phyloP scores from a whole-genome alignment of 2,113 vertebrate genomes.

The Sprattus sprattus region DNA sequence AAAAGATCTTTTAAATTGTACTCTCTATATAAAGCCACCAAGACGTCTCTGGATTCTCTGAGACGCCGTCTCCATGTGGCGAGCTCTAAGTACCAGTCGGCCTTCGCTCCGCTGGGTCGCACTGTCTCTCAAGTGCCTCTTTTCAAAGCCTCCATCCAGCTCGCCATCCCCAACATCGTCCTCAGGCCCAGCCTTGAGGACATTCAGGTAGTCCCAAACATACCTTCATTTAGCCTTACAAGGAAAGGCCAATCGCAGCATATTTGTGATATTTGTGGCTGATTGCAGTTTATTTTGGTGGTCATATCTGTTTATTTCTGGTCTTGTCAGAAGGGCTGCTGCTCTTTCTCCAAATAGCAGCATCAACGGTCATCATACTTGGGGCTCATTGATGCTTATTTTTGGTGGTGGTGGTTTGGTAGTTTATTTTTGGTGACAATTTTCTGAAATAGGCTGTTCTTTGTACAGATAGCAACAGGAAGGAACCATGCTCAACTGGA shows the following conservation, averaged over 20 bases:
- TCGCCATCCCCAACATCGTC: conserved; percentile 77
- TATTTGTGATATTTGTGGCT: neutral
- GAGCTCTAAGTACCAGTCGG: conserved; percentile 57
- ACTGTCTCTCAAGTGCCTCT: conserved; percentile 62
- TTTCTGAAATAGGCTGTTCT: neutral
- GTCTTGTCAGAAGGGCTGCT: neutral
- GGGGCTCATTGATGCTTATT: neutral
- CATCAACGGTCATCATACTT: neutral
- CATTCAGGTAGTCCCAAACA: conserved; percentile 70
- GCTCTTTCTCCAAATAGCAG: neutral
- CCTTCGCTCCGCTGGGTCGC: conserved; percentile 35
- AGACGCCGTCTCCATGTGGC: conserved; percentile 62
- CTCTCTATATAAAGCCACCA: conserved; percentile 66
- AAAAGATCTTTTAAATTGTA: neutral
- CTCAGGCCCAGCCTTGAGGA: conserved; percentile 78
- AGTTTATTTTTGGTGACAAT: neutral
- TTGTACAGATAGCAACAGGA: neutral
- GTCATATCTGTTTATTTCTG: neutral
- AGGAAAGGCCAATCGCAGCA: no score
- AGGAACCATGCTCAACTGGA: neutral
- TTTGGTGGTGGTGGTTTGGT: neutral
- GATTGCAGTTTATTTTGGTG: neutral
- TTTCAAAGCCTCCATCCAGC: conserved; percentile 72
- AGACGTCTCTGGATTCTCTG: conserved; percentile 72
- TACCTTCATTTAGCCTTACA: neutral